phyloP scores from a whole-genome alignment of 2,113 vertebrate genomes.

The Mirza zaza region DNA sequence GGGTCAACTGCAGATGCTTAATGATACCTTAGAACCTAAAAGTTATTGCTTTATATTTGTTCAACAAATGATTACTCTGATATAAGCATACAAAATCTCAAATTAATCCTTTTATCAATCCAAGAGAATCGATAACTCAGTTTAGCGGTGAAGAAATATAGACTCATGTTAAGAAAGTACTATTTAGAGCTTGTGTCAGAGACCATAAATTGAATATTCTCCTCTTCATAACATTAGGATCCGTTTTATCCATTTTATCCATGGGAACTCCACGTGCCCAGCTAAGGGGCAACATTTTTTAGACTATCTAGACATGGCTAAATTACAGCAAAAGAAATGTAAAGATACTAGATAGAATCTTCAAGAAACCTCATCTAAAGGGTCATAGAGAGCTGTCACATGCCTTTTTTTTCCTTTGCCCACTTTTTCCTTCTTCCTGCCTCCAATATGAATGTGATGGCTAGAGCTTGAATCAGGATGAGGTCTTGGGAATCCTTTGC shows the following conservation, averaged over 20 bases:
- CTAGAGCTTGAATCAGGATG: not conserved
- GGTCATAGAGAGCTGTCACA: not conserved
- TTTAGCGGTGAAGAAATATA: not conserved
- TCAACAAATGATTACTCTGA: not conserved
- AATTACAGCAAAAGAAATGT: not conserved
- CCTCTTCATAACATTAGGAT: not conserved
- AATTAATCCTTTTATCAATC: not conserved
- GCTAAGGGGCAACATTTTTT: not conserved
- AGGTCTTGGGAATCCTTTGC: not conserved
- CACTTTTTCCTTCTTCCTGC: not conserved
- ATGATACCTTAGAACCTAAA: not conserved
- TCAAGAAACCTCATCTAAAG: not conserved
- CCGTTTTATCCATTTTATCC: not conserved
- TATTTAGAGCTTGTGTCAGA: not conserved
- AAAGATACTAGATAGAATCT: not conserved
- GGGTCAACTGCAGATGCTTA: not conserved
- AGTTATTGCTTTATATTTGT: not conserved
- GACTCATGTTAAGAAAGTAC: not conserved
- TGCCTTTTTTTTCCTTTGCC: not conserved
- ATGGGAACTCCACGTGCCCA: not conserved
- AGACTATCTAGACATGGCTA: not conserved
- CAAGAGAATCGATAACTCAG: not conserved
- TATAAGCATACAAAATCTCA: not conserved
- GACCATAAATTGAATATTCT: not conserved
- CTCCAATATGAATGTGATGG: not conserved